Base-by-base conservation (phyloP, 2,113 vertebrate species). In the Irena cyanogastra region DNA sequence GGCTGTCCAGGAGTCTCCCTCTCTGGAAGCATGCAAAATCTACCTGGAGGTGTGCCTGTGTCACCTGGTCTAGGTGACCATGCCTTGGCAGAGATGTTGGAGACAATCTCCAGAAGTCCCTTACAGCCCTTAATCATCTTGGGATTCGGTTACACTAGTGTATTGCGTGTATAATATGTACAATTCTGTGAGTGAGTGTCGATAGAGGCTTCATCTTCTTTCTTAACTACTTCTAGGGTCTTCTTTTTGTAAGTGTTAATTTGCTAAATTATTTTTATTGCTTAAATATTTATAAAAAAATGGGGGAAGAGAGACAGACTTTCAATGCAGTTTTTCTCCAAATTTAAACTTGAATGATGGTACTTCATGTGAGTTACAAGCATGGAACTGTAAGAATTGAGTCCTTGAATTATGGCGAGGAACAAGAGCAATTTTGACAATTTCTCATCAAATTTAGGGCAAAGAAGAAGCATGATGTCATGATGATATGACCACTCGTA, bases 21-120 rank as follows among this genome's bases (percentile, higher is more conserved):
- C 28, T 30, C 16, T 26, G 16, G 23, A 82, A 13, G 53, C 9
- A 59, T 3, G 3, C 24, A 45, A 82, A 82, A 66, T 28, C 13
- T 20, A n/a, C 14, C 30, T 39, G 20, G 23, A 33, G 0, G 0
- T 13, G 1, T 39, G n/a, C n/a, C 39, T 39, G 30, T 53, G 20
- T 60, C 5, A 60, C 5, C 20, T 53, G 20, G 2, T 53, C 13
- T 30, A 14, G 39, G 30, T n/a, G 13, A 79, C 30, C 7, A 0
- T 53, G 19, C 11, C 11, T n/a, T n/a, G 45, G 23, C 19, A 75
- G 45, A 10, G 15, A 37, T 7, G 12, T 6, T 33, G 15, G 21
- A 41, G 16, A 31, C 26, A n/a, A 68, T 68, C 24, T 45, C 28
- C 18, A 57, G 27, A 72, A 56, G 12, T 50, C 57, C 10, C 18